Conservation (phyloP, 2,888 invertebrate species). For the Pogonocherus hispidulus region DNA sequence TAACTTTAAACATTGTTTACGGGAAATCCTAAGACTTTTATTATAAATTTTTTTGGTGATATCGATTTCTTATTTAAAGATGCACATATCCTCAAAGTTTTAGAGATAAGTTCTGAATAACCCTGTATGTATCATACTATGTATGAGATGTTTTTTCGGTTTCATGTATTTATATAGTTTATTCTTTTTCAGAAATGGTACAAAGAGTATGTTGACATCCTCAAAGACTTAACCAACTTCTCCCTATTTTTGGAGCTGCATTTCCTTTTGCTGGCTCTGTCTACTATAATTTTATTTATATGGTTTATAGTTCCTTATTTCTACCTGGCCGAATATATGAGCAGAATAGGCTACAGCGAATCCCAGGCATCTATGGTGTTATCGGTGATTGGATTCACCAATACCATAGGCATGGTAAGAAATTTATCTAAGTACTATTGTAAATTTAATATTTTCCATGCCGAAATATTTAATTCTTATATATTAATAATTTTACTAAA, state of each 20-base stretch:
- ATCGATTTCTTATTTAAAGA: too few species aligned
- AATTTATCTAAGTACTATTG: constrained; percentile 1
- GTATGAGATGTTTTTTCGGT: too few species aligned
- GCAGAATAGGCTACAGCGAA: constrained; percentile 76
- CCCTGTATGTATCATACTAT: too few species aligned
- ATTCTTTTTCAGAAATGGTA: constrained; percentile 84
- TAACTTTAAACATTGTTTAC: too few species aligned
- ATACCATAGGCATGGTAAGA: constrained; percentile 90
- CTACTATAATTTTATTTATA: constrained; percentile 90
- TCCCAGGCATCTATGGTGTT: constrained; percentile 84
- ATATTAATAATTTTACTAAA: too few species aligned
- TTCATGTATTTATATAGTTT: too few species aligned
- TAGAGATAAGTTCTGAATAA: too few species aligned
- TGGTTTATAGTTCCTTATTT: constrained; percentile 97
- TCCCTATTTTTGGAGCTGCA: constrained; percentile 83
- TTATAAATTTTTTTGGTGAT: too few species aligned
- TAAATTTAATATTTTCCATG: too few species aligned
- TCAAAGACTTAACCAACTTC: constrained; percentile 84
- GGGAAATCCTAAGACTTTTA: too few species aligned
- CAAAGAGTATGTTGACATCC: constrained; percentile 75
- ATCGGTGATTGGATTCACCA: constrained; percentile 89
- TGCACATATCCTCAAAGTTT: too few species aligned
- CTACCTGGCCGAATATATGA: constrained; percentile 89
- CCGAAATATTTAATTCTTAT: too few species aligned
- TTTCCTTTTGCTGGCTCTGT: constrained; percentile 85